Evolutionary conservation across 2,797 vertebrate genomes (phyloP).

Genomic region (Etheostoma perlongum): DNA sequence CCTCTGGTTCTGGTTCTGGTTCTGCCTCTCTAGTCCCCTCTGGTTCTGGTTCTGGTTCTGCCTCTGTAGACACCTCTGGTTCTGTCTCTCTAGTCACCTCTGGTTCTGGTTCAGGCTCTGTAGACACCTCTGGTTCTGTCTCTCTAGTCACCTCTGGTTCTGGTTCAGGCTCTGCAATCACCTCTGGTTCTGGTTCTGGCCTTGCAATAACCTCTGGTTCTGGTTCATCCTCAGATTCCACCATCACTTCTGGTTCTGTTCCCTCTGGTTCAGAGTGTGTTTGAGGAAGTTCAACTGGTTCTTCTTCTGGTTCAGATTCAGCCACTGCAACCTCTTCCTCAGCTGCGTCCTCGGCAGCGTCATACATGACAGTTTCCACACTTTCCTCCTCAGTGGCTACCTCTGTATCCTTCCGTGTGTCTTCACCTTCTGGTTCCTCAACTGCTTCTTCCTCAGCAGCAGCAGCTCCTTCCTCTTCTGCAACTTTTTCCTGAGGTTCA

Average conservation of each 20-base stretch:
- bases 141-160: too few species aligned
- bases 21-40: neutral
- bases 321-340: neutral
- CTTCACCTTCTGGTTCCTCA: conserved; percentile 26
- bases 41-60: conserved; percentile 21
- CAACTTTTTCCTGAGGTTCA: conserved; percentile 28
- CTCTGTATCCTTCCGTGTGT: conserved; percentile 30
- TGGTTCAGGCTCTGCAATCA: neutral
- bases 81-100: conserved; percentile 5
- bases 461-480: conserved; percentile 22
- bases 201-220: conserved; percentile 13
- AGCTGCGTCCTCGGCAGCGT: neutral
- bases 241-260: neutral
- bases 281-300: conserved; percentile 10
- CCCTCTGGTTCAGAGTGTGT: conserved; percentile 27
- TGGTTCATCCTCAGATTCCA: conserved; percentile 2
- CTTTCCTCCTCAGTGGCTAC: conserved; percentile 15
- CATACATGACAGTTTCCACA: neutral
- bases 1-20: too few species aligned
- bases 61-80: neutral
- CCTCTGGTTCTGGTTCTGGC: conserved; percentile 16
- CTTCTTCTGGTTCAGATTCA: conserved; percentile 22
- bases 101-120: neutral
- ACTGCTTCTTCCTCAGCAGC: conserved; percentile 23
- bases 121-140: too few species aligned